Percentiles rank a stretch among this genome's conserved stretches.
These are phyloP conservation scores for Dufourea novaeangliae DNA, from an alignment of 1,140 invertebrate genomes.

Conservation along the genomic window DNA sequence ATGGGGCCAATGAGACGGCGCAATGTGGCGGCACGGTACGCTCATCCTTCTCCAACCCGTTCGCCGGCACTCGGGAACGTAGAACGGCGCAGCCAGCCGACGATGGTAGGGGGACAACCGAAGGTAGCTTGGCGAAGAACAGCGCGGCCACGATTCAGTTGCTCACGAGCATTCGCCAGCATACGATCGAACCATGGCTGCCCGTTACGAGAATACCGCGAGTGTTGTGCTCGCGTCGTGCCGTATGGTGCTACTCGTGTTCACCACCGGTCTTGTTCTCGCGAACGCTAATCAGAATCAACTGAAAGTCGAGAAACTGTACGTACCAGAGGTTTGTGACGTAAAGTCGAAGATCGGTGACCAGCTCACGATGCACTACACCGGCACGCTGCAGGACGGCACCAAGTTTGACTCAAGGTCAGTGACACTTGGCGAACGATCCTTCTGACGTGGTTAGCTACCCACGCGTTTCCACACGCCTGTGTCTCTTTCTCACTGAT, in stretches of 20 bases:
- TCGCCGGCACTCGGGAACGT: slow-evolving; percentile 45
- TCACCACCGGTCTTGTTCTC: slow-evolving; percentile 42
- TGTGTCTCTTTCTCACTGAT: not conserved
- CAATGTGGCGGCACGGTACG: slow-evolving; percentile 76
- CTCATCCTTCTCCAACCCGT: slow-evolving; percentile 42
- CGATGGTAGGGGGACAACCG: slow-evolving; percentile 25
- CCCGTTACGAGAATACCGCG: slow-evolving; percentile 38
- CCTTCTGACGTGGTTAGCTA: too few relatives aligned
- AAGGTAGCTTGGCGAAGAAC: slow-evolving; percentile 60
- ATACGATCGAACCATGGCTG: slow-evolving; percentile 46
- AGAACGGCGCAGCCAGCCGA: slow-evolving; percentile 35
- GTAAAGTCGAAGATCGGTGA: slow-evolving; percentile 92
- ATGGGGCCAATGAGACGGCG: slow-evolving; percentile 81
- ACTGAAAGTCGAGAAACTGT: slow-evolving; percentile 91
- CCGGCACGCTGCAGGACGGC: slow-evolving; percentile 92
- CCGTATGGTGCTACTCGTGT: slow-evolving; percentile 50
- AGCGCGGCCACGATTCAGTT: slow-evolving; percentile 67
- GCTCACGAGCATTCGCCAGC: slow-evolving; percentile 69
- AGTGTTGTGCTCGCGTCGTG: slow-evolving; percentile 56
- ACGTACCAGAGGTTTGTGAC: slow-evolving; percentile 90
- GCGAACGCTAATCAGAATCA: slow-evolving; percentile 45
- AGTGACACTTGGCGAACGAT: slow-evolving; percentile 69
- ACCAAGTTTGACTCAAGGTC: slow-evolving; percentile 97
- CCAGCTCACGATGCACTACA: slow-evolving; percentile 96
- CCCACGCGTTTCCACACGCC: not conserved